Conservation (phyloP, 1,140 invertebrate species). For the Megalopta genalis region DNA sequence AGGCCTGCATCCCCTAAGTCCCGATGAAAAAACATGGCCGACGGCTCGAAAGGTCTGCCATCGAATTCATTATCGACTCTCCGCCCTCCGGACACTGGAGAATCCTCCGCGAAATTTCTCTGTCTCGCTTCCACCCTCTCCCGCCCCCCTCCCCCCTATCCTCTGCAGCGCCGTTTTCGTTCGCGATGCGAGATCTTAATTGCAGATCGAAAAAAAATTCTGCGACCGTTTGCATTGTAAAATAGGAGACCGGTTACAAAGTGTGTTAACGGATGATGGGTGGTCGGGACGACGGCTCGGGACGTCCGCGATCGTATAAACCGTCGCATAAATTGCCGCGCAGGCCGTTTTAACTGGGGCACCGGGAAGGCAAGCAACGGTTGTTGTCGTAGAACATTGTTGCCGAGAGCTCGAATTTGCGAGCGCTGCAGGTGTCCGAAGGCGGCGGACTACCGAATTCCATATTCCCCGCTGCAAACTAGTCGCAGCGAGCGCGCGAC, state of each 20-base stretch:
- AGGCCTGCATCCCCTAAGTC: conserved; percentile 67
- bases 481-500: too few species aligned
- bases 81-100: conserved; percentile 36
- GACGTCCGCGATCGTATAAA: not conserved
- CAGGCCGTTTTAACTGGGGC: not conserved
- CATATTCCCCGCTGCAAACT: too few species aligned
- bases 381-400: too few species aligned
- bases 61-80: conserved; percentile 62
- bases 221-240: not conserved
- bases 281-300: not conserved
- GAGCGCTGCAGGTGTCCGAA: too few species aligned
- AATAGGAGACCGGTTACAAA: not conserved
- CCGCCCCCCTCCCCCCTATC: not conserved
- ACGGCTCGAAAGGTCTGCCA: conserved; percentile 58
- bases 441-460: too few species aligned
- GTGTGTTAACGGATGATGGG: not conserved
- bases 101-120: conserved; percentile 19
- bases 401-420: too few species aligned
- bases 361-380: not conserved
- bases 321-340: not conserved
- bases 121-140: not conserved
- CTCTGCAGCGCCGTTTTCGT: not conserved
- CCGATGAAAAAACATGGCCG: conserved; percentile 70
- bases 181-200: conserved; percentile 7
- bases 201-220: not conserved